These are phyloP conservation scores for Pyrocoelia pectoralis DNA, from an alignment of 2,888 invertebrate genomes.

Conservation along the genomic window DNA sequence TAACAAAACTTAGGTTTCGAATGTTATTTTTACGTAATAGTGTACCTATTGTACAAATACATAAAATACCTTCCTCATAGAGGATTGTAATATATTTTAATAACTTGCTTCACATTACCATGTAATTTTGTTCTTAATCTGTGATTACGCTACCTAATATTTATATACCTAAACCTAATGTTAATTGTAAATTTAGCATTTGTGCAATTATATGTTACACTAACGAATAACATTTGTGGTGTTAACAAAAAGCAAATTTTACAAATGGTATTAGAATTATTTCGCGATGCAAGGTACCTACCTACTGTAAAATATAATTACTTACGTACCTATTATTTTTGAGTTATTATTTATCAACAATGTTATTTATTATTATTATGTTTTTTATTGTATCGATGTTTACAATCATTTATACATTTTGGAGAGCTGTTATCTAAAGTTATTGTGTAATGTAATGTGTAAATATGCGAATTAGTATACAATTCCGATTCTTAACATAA, in stretches of 20 bases:
- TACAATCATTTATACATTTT: constrained; percentile 26
- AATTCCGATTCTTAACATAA: constrained; percentile 52
- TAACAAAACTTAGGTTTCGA: constrained; percentile 27
- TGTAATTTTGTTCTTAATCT: constrained; percentile 54
- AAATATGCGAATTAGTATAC: constrained; percentile 49
- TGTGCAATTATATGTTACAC: constrained; percentile 36
- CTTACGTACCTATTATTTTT: not conserved
- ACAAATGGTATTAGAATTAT: constrained; percentile 13
- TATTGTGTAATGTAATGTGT: constrained; percentile 56
- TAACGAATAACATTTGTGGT: constrained; percentile 21
- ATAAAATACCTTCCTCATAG: constrained; percentile 42
- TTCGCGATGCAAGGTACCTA: constrained; percentile 11
- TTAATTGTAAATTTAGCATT: constrained; percentile 49
- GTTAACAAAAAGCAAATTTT: constrained; percentile 17
- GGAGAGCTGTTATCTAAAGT: constrained; percentile 48
- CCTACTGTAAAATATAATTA: not conserved
- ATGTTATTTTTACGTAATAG: constrained; percentile 34
- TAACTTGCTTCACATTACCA: constrained; percentile 47
- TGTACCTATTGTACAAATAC: constrained; percentile 42
- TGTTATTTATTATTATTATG: constrained; percentile 22
- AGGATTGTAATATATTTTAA: constrained; percentile 47
- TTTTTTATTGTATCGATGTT: constrained; percentile 29
- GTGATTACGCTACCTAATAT: constrained; percentile 58
- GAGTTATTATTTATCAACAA: constrained; percentile 7
- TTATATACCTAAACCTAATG: constrained; percentile 53